A percentile compares a stretch with the other conserved stretches of the same genome.
Conservation (phyloP, 2,113 vertebrate genomes). For the Tachysurus vachellii region DNA sequence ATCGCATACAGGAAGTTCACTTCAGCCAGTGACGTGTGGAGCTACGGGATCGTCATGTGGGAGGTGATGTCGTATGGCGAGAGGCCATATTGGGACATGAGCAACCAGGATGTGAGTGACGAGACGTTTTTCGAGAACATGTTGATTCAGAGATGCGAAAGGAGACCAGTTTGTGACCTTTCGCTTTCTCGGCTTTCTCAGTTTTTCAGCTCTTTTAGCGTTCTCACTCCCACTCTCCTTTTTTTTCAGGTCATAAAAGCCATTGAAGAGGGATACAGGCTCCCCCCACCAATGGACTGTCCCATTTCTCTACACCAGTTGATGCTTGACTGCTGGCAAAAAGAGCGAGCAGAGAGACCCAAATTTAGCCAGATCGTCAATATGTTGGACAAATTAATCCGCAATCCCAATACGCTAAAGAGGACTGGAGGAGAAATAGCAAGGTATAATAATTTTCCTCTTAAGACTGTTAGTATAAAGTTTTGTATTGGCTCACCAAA, state of each 20-base stretch:
- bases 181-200: not conserved
- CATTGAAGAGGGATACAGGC: conserved; percentile 94
- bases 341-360: conserved; percentile 90
- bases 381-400: conserved; percentile 98
- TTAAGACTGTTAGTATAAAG: not conserved
- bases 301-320: conserved; percentile 93
- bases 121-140: not conserved
- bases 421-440: conserved; percentile 87
- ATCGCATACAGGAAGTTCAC: conserved; percentile 96
- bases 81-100: conserved; percentile 97
- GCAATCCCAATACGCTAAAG: conserved; percentile 93
- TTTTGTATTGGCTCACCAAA: not conserved
- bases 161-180: conserved; percentile 20
- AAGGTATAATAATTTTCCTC: conserved; percentile 70
- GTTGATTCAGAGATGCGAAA: not conserved
- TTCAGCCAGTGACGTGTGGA: conserved; percentile 92
- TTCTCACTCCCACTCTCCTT: not conserved
- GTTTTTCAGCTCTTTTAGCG: not conserved
- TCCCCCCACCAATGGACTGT: conserved; percentile 96
- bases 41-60: conserved; percentile 97
- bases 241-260: conserved; percentile 90
- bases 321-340: conserved; percentile 97
- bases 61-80: conserved; percentile 98
- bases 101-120: conserved; percentile 92
- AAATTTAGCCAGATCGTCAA: conserved; percentile 97